Percentiles rank a stretch among this genome's conserved stretches.
phyloP scores from a whole-genome alignment of 2,888 invertebrate genomes.

The Eulithis prunata region DNA sequence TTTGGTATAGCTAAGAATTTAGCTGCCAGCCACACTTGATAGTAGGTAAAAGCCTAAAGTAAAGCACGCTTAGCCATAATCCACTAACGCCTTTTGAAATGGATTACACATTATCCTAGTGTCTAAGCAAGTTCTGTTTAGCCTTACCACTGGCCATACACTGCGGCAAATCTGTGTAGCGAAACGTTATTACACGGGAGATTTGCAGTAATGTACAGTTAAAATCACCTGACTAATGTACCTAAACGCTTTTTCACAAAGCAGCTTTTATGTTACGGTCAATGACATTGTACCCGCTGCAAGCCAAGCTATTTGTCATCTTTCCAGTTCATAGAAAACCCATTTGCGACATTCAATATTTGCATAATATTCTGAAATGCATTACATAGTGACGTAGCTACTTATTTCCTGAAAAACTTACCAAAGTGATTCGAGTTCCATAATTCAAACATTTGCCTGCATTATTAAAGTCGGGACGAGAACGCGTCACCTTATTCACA shows the following conservation, averaged over 20 bases:
- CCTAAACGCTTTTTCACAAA: background rate
- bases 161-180: too few species aligned
- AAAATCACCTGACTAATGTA: too few species aligned
- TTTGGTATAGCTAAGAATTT: too few species aligned
- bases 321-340: conserved; percentile 5
- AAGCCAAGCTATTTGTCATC: background rate
- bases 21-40: too few species aligned
- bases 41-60: too few species aligned
- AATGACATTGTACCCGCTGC: background rate
- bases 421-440: conserved; percentile 25
- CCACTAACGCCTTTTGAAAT: too few species aligned
- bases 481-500: conserved; percentile 17
- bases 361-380: conserved; percentile 5
- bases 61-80: too few species aligned
- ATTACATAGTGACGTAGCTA: background rate
- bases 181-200: too few species aligned
- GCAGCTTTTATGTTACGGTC: background rate
- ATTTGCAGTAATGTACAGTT: too few species aligned
- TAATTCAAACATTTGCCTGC: conserved; percentile 29
- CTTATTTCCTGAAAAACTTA: conserved; percentile 23
- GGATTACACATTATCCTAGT: too few species aligned
- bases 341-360: conserved; percentile 7
- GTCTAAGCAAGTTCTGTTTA: too few species aligned
- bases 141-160: too few species aligned
- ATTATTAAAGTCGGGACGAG: conserved; percentile 26